A percentile compares a stretch with the other conserved stretches of the same genome.
Conservation (phyloP, 2,888 invertebrate species). For the Sicus ferrugineus region DNA sequence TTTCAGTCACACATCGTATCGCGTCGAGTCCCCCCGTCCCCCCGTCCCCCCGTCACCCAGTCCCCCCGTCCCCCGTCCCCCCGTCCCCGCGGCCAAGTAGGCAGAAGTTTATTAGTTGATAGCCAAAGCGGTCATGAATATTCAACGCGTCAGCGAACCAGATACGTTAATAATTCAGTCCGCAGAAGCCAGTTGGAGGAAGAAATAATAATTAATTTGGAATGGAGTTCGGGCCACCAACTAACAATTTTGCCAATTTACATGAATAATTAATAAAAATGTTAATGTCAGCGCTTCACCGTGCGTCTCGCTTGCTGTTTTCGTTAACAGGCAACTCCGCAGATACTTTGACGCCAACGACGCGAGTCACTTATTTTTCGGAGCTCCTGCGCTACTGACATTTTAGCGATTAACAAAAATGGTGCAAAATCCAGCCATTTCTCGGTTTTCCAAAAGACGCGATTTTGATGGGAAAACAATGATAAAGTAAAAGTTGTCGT, state of each 20-base stretch:
- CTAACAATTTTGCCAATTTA: conserved; percentile 20
- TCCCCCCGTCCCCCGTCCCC: not conserved
- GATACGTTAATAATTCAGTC: conserved; percentile 14
- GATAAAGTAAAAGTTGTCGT: too few species aligned
- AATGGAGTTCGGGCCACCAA: conserved; percentile 32
- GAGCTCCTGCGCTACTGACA: too few species aligned
- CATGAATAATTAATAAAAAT: conserved; percentile 30
- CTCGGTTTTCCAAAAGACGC: too few species aligned
- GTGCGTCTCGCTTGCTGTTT: too few species aligned
- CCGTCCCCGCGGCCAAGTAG: conserved; percentile 9
- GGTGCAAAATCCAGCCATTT: too few species aligned
- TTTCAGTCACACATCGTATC: not conserved
- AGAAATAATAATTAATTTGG: conserved; percentile 27
- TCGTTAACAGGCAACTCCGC: too few species aligned
- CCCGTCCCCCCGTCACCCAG: too few species aligned
- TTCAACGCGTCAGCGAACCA: conserved; percentile 7
- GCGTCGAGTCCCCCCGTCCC: conserved; percentile 15
- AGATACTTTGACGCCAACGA: too few species aligned
- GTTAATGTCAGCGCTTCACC: too few species aligned
- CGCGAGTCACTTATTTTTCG: too few species aligned
- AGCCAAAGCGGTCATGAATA: conserved; percentile 26
- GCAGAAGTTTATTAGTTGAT: conserved; percentile 25
- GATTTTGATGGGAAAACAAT: too few species aligned
- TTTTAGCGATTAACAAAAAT: too few species aligned
- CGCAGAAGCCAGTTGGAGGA: not conserved